Evolutionary conservation across 1,140 invertebrate species (phyloP).

Genomic region (Bombus turneri): DNA sequence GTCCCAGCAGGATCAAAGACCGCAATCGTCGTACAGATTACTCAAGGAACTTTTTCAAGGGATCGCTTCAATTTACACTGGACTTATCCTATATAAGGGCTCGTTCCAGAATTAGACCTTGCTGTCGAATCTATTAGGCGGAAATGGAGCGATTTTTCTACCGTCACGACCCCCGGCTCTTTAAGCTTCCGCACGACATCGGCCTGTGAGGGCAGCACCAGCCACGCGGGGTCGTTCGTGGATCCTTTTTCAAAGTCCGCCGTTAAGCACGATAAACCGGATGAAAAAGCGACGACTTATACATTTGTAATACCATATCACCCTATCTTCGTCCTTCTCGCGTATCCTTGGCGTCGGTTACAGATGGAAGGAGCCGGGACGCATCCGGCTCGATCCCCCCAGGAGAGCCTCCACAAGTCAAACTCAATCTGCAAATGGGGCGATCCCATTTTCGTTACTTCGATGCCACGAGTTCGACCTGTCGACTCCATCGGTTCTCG

Average conservation of each 20-base stretch:
- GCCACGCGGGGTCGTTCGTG: not conserved
- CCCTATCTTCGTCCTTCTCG: constrained; percentile 43
- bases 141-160: constrained; percentile 20
- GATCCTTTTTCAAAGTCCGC: constrained; percentile 42
- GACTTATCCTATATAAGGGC: not conserved
- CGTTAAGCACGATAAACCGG: constrained; percentile 53
- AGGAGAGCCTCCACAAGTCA: constrained; percentile 37
- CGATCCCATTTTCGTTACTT: constrained; percentile 59
- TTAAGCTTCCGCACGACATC: not conserved
- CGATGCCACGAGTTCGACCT: constrained; percentile 30
- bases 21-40: not conserved
- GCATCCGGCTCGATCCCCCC: constrained; percentile 40
- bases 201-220: not conserved
- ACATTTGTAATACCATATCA: constrained; percentile 64
- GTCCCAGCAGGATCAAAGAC: too few relatives aligned
- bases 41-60: not conserved
- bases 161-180: not conserved
- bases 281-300: constrained; percentile 55
- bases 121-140: not conserved
- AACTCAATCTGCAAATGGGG: constrained; percentile 63
- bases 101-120: not conserved
- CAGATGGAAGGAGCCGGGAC: constrained; percentile 9
- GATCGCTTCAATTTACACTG: not conserved
- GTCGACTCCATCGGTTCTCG: not conserved
- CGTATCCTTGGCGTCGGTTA: constrained; percentile 18